Percentiles rank a stretch among this genome's conserved stretches.
Conservation (phyloP, 1,140 invertebrate species). For the Nasonia vitripennis region DNA sequence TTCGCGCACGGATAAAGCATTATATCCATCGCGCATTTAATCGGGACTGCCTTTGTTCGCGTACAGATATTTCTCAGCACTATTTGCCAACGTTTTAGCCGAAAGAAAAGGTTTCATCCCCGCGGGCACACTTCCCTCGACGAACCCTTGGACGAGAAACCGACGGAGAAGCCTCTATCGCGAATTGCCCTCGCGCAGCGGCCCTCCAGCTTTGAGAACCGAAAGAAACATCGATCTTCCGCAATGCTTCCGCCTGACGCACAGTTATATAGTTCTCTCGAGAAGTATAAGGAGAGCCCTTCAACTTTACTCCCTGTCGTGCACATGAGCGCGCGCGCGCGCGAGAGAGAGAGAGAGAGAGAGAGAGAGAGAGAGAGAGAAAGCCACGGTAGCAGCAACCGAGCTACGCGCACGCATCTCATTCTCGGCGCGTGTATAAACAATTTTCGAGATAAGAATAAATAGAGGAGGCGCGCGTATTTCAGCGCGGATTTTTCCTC, state of each 20-base stretch:
- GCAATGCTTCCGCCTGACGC: too few relatives aligned
- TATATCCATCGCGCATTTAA: too few relatives aligned
- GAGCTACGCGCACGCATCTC: not conserved
- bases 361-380: not conserved
- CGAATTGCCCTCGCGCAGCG: too few relatives aligned
- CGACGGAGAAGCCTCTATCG: not conserved
- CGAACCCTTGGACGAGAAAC: not conserved
- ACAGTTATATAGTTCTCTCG: not conserved
- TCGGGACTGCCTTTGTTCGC: too few relatives aligned
- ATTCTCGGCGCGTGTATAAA: conserved; percentile 14
- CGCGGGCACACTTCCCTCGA: too few relatives aligned
- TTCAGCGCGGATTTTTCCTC: not conserved
- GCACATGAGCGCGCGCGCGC: too few relatives aligned
- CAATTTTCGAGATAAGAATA: conserved; percentile 45
- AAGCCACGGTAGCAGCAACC: not conserved
- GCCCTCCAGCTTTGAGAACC: not conserved
- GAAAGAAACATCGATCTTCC: conserved; percentile 19
- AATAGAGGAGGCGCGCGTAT: conserved; percentile 1
- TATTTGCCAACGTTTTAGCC: too few relatives aligned
- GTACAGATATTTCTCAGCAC: too few relatives aligned
- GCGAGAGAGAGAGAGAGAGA: not conserved
- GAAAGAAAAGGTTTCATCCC: not conserved
- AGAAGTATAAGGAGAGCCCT: not conserved
- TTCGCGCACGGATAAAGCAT: too few relatives aligned
- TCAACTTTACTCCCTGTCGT: not conserved